Evolutionary conservation across 64 coral and sea anemone species (phyloP).

Genomic region (Actinia equina): DNA sequence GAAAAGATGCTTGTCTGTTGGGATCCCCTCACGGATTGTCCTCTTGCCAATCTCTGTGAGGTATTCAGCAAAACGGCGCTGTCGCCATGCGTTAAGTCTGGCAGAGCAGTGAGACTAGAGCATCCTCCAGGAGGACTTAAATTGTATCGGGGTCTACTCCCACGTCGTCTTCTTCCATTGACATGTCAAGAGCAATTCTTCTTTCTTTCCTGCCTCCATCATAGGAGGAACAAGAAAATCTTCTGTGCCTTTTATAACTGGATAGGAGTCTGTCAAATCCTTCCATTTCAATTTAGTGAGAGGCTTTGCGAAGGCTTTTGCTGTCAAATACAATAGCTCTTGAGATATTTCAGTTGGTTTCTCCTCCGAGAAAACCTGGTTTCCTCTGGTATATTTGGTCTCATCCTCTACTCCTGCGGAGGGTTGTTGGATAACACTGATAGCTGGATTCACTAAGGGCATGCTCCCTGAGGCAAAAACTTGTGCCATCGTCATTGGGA

Average conservation of each 20-base stretch:
- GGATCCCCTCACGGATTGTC: slow-evolving; percentile 34
- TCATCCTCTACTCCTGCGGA: not conserved
- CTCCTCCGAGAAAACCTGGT: slow-evolving; percentile 23
- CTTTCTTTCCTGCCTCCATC: slow-evolving; percentile 30
- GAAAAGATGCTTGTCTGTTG: slow-evolving; percentile 53
- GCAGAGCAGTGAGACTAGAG: slow-evolving; percentile 36
- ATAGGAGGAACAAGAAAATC: slow-evolving; percentile 8
- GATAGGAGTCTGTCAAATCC: slow-evolving; percentile 10
- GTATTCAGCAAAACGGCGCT: slow-evolving; percentile 52
- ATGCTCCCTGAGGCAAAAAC: slow-evolving; percentile 5
- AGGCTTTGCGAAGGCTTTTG: slow-evolving; percentile 29
- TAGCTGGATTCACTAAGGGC: not conserved
- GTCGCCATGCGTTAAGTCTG: slow-evolving; percentile 31
- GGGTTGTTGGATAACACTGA: not conserved
- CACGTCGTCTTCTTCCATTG: slow-evolving; percentile 26
- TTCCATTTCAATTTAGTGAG: slow-evolving; percentile 43
- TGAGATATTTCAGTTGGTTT: not conserved
- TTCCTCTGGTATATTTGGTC: not conserved
- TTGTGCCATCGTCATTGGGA: not conserved
- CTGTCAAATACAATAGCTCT: slow-evolving; percentile 15
- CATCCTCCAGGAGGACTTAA: slow-evolving; percentile 42
- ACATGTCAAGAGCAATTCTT: slow-evolving; percentile 9
- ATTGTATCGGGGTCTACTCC: slow-evolving; percentile 43
- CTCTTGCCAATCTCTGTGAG: slow-evolving; percentile 44
- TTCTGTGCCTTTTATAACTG: slow-evolving; percentile 24